Percentiles rank a stretch among this genome's conserved stretches.
These are phyloP conservation scores for rat (Rattus norvegicus) DNA, from an alignment of 2,113 vertebrate species.

Conservation along the genomic window GRCr8 NC_086032.1:70359001-70359500, in stretches of 20 bases:
- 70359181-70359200: neutral
- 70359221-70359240: neutral
- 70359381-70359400: neutral
- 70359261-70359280: neutral
- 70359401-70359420: neutral
- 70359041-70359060: neutral
- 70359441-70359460: too few species aligned
- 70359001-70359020: too few species aligned
- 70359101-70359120: neutral
- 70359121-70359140: slow-evolving; percentile 12
- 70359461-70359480: neutral
- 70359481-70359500: neutral
- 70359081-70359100: neutral
- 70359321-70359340: neutral
- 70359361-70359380: neutral
- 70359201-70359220: neutral
- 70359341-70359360: neutral
- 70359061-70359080: neutral
- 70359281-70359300: neutral
- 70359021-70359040: neutral
- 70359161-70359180: neutral
- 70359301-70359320: neutral
- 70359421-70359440: neutral
- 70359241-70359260: neutral
- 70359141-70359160: slow-evolving; percentile 18